Evolutionary conservation across 2,888 invertebrate genomes (phyloP).

Genomic region (Leptothorax acervorum): DNA sequence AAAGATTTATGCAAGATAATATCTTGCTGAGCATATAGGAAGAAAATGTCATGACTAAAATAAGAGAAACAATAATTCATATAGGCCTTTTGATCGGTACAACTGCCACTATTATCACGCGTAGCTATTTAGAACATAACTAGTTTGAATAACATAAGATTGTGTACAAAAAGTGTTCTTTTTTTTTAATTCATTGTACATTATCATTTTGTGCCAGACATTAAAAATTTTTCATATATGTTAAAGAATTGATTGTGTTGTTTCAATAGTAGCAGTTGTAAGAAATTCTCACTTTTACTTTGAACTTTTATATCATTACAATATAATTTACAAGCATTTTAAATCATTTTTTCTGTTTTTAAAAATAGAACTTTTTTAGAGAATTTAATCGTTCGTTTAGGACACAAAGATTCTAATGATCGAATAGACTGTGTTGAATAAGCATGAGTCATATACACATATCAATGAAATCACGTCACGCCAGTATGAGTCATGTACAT

Average conservation of each 20-base stretch:
- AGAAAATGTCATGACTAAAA: slow-evolving; percentile 21
- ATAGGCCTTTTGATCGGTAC: slow-evolving; percentile 33
- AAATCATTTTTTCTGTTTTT: background rate
- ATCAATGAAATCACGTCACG: slow-evolving; percentile 43
- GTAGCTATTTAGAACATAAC: background rate
- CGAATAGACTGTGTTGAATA: slow-evolving; percentile 4
- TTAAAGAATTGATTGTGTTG: background rate
- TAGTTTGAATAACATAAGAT: background rate
- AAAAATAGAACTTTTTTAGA: background rate
- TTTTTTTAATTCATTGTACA: background rate
- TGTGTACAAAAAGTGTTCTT: background rate
- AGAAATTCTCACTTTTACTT: slow-evolving; percentile 8
- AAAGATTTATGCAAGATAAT: slow-evolving; percentile 22
- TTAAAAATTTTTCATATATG: background rate
- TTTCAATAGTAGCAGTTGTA: slow-evolving; percentile 31
- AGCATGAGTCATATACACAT: slow-evolving; percentile 43
- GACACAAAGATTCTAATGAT: background rate
- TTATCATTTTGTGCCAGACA: background rate
- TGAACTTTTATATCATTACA: slow-evolving; percentile 20
- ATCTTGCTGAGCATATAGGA: slow-evolving; percentile 4
- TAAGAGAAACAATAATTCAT: slow-evolving; percentile 31
- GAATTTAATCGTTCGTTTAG: background rate
- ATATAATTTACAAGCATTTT: slow-evolving; percentile 6
- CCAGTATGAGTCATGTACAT: slow-evolving; percentile 30
- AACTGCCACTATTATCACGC: slow-evolving; percentile 34